Percentiles rank a stretch among this genome's conserved stretches.
phyloP scores from a whole-genome alignment of 2,797 vertebrate genomes.

The Esox masquinongy region DNA sequence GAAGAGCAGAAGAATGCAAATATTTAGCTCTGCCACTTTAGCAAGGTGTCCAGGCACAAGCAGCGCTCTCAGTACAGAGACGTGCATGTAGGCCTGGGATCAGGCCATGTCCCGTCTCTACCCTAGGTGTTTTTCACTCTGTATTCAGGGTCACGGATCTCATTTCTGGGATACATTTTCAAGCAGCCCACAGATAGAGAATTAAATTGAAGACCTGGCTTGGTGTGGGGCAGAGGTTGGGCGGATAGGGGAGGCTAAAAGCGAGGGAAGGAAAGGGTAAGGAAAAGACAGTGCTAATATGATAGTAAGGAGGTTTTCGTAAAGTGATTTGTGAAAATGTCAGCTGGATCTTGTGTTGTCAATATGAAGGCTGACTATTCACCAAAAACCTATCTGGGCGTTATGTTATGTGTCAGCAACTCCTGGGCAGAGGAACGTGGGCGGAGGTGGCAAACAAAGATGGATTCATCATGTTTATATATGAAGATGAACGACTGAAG shows the following conservation, averaged over 20 bases:
- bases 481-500: too few species aligned
- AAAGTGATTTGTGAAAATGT: slow-evolving; percentile 34
- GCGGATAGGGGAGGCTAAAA: slow-evolving; percentile 49
- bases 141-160: slow-evolving; percentile 85
- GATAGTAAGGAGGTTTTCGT: slow-evolving; percentile 42
- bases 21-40: slow-evolving; percentile 75
- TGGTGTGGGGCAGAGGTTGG: slow-evolving; percentile 60
- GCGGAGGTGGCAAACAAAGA: too few species aligned
- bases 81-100: slow-evolving; percentile 58
- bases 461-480: too few species aligned
- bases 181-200: slow-evolving; percentile 77
- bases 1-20: slow-evolving; percentile 74
- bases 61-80: slow-evolving; percentile 37
- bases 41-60: slow-evolving; percentile 53
- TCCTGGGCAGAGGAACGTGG: too few species aligned
- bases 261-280: slow-evolving; percentile 34
- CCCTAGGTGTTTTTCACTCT: slow-evolving; percentile 56
- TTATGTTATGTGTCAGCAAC: too few species aligned
- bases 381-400: neutral
- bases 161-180: slow-evolving; percentile 82
- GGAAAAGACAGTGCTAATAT: slow-evolving; percentile 30
- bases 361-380: neutral
- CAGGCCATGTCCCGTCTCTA: slow-evolving; percentile 62
- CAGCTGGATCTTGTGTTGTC: neutral
- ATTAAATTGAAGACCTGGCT: slow-evolving; percentile 76